phyloP scores from a whole-genome alignment of 2,888 invertebrate genomes.

The Phalera bucephala region DNA sequence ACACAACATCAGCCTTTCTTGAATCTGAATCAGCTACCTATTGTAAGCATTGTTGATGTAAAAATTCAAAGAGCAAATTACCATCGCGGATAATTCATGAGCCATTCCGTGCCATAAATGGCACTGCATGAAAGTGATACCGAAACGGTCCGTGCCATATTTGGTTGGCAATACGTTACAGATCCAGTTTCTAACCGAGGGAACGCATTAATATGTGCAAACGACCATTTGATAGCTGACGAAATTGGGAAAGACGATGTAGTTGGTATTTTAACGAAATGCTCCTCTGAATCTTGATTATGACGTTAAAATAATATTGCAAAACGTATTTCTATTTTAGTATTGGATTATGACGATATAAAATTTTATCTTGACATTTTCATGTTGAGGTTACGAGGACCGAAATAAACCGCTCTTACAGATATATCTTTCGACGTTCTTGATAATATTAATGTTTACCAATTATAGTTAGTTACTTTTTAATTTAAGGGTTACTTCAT shows the following conservation, averaged over 20 bases:
- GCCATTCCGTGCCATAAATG: slow-evolving; percentile 74
- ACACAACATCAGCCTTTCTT: neutral
- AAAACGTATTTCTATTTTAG: neutral
- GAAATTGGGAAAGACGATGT: slow-evolving; percentile 25
- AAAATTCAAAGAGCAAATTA: slow-evolving; percentile 40
- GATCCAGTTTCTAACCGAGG: slow-evolving; percentile 67
- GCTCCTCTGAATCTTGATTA: neutral
- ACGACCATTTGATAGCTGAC: slow-evolving; percentile 20
- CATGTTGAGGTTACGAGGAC: too few species aligned
- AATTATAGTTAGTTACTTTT: too few species aligned
- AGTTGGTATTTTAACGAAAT: slow-evolving; percentile 18
- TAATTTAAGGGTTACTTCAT: too few species aligned
- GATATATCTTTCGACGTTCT: too few species aligned
- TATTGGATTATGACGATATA: too few species aligned
- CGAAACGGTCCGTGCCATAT: slow-evolving; percentile 54
- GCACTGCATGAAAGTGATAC: slow-evolving; percentile 70
- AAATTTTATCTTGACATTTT: too few species aligned
- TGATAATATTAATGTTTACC: too few species aligned
- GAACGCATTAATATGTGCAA: slow-evolving; percentile 29
- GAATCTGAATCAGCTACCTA: neutral
- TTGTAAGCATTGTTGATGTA: slow-evolving; percentile 19
- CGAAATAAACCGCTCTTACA: too few species aligned
- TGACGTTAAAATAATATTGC: neutral
- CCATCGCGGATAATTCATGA: slow-evolving; percentile 74
- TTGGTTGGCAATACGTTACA: slow-evolving; percentile 45